Conservation (phyloP, 2,113 vertebrate species). For the Periophthalmodon schlosseri region DNA sequence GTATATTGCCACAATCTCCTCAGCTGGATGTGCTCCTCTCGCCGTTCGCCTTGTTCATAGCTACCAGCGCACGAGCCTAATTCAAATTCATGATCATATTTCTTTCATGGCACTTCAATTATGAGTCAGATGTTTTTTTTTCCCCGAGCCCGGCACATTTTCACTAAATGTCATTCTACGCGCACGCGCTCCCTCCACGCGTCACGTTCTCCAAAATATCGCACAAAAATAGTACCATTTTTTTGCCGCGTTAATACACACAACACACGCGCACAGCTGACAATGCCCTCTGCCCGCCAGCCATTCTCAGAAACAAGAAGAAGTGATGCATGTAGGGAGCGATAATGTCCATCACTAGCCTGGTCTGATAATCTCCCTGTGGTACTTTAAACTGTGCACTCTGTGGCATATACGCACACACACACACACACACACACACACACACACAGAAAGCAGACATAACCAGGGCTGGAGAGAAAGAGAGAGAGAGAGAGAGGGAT, state of each 20-base stretch:
- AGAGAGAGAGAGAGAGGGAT: slow-evolving; percentile 60
- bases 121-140: slow-evolving; percentile 75
- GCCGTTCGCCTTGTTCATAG: slow-evolving; percentile 37
- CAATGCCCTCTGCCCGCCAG: slow-evolving; percentile 63
- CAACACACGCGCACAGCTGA: slow-evolving; percentile 18
- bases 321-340: slow-evolving; percentile 69
- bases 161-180: slow-evolving; percentile 72
- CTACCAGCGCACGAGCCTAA: slow-evolving; percentile 51
- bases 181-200: slow-evolving; percentile 55
- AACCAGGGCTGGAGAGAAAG: slow-evolving; percentile 52
- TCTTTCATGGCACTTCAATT: slow-evolving; percentile 76
- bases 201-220: slow-evolving; percentile 11
- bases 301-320: slow-evolving; percentile 63
- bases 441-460: slow-evolving; percentile 63
- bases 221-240: neutral
- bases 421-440: slow-evolving; percentile 57
- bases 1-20: slow-evolving; percentile 2
- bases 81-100: slow-evolving; percentile 69
- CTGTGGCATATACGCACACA: slow-evolving; percentile 59
- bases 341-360: slow-evolving; percentile 68
- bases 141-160: slow-evolving; percentile 44
- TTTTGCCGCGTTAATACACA: slow-evolving; percentile 5
- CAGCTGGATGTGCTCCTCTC: slow-evolving; percentile 21
- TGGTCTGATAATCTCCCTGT: slow-evolving; percentile 70
- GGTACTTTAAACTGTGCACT: slow-evolving; percentile 63